Evolutionary conservation across 2,888 invertebrate species (phyloP), one percentile per base, ranked within the genome.

Genomic region (Spilosoma lubricipeda): DNA sequence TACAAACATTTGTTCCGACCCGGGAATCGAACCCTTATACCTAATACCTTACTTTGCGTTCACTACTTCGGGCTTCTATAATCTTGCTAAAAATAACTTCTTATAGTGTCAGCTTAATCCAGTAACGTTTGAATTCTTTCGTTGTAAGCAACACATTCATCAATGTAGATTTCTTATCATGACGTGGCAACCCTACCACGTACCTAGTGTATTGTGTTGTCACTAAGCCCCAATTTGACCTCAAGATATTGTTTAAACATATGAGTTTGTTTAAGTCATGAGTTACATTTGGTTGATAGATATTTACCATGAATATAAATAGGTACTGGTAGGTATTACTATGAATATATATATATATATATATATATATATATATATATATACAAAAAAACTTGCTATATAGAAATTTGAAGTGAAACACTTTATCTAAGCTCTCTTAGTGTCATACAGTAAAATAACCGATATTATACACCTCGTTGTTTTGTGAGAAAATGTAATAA

Each of bases 241-340:
- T 45, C 64, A 69, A 30, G 30, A 69, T 39, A 66, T 69, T 20
- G 70, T 72, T 70, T 69, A 68, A 71, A 71, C 71, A 75, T 75
- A 80, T 65, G 52, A 67, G 39, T 66, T 73, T 67, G 59, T 73
- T 59, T 70, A 68, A 67, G 67, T 69, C 42, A 68, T 67, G 72
- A 67, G 66, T 48, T 74, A 68, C 72, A 59, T 30, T 52, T 68
- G 67, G 67, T n/a, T n/a, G 23, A 52, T 52, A 74, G 20, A 59
- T 70, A 74, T 70, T 42, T 70, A 70, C 66, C 48, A 48, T 67
- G 39, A 59, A 45, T 63, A 42, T 74, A 74, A 63, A 15, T n/a
- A 39, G 39, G 15, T 66, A 48, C 66, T 59, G 42, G 59, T 18
- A 48, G 48, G 15, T 45, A 48, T 48, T 48, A 52, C 23, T 52